Conservation (phyloP, 1,140 invertebrate genomes). For the Sitobion miscanthi region DNA sequence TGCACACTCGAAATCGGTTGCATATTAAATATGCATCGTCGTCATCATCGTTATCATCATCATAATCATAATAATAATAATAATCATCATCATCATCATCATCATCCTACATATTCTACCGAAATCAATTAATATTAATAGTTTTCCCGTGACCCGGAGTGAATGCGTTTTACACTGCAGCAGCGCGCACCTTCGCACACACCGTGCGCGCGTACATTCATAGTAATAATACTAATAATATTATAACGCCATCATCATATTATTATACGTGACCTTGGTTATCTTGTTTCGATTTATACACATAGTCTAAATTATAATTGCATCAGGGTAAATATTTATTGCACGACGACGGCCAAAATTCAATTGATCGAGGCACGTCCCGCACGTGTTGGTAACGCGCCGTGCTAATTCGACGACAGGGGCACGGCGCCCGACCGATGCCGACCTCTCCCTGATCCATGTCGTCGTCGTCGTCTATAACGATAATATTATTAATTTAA, state of each 20-base stretch:
- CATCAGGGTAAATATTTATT: not conserved
- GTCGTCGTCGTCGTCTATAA: not conserved
- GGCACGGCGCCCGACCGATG: not conserved
- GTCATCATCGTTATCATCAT: too few species aligned
- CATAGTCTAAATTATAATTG: constrained; percentile 30
- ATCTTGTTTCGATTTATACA: constrained; percentile 19
- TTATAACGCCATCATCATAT: not conserved
- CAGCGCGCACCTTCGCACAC: not conserved
- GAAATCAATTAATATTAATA: constrained; percentile 45
- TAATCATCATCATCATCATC: not conserved
- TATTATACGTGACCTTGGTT: not conserved
- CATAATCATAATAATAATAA: too few species aligned
- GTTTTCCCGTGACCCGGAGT: not conserved
- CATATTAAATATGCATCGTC: constrained; percentile 21
- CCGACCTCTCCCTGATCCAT: not conserved
- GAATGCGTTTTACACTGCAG: not conserved
- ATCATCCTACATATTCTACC: not conserved
- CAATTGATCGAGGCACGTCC: not conserved
- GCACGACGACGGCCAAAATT: not conserved
- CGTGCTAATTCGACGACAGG: constrained; percentile 5
- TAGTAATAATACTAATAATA: not conserved
- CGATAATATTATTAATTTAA: not conserved
- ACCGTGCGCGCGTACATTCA: too few species aligned
- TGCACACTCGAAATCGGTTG: not conserved
- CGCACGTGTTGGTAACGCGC: not conserved